These are phyloP conservation scores for Crematogaster levior DNA, from an alignment of 2,888 invertebrate species.

Conservation along the genomic window DNA sequence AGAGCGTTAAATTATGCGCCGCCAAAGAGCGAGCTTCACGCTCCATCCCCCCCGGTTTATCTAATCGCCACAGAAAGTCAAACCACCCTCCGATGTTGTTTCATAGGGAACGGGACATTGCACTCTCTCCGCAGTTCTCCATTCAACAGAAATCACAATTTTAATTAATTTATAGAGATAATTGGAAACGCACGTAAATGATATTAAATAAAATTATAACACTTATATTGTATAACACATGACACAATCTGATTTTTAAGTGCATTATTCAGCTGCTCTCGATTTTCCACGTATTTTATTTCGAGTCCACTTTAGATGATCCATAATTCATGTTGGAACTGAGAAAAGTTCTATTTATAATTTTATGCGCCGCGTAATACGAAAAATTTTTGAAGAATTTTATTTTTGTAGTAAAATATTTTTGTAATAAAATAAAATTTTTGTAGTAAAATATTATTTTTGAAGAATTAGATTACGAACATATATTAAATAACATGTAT, in stretches of 20 bases:
- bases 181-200: slow-evolving; percentile 20
- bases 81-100: neutral
- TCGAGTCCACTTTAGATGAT: neutral
- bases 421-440: no score
- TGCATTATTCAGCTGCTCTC: neutral
- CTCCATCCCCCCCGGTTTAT: neutral
- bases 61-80: neutral
- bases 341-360: neutral
- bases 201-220: slow-evolving; percentile 23
- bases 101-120: neutral
- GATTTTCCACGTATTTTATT: neutral
- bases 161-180: slow-evolving; percentile 24
- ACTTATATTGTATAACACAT: neutral
- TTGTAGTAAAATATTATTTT: no score
- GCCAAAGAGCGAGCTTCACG: neutral
- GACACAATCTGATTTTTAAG: slow-evolving; percentile 14
- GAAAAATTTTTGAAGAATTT: slow-evolving; percentile 3
- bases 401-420: no score
- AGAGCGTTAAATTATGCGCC: slow-evolving; percentile 30
- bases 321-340: neutral
- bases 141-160: neutral
- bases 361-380: neutral
- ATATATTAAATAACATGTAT: neutral
- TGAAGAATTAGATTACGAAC: neutral
- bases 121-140: neutral